Conservation (phyloP, 2,113 vertebrate genomes). For the Upupa epops region DNA sequence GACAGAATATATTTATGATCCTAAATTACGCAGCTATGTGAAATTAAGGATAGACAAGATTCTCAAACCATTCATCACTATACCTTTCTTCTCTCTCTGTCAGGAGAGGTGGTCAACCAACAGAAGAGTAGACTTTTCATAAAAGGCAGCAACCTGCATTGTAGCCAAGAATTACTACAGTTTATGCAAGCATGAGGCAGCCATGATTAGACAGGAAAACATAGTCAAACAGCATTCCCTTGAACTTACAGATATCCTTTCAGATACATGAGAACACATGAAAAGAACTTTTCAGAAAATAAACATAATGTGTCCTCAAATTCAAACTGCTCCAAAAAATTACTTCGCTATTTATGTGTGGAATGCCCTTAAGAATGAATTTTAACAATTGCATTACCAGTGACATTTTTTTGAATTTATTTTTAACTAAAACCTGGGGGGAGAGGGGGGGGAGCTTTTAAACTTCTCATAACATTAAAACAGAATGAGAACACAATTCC, state of each 20-base stretch:
- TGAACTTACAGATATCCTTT: not conserved
- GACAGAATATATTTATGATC: not conserved
- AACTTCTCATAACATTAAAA: too few relatives aligned
- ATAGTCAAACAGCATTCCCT: not conserved
- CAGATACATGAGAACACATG: not conserved
- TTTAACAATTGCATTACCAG: not conserved
- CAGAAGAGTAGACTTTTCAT: not conserved
- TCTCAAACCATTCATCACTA: not conserved
- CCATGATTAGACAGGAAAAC: not conserved
- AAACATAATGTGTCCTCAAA: not conserved
- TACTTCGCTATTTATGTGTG: not conserved
- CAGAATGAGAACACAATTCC: not conserved
- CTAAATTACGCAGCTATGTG: not conserved
- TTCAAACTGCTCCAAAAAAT: not conserved
- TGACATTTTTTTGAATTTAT: not conserved
- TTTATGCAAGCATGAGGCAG: not conserved
- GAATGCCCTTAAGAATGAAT: not conserved
- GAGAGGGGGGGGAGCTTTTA: not conserved
- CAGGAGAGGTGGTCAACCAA: not conserved
- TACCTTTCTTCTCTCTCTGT: not conserved
- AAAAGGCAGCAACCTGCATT: not conserved
- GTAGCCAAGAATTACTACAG: not conserved
- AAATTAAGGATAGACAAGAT: not conserved
- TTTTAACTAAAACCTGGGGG: not conserved
- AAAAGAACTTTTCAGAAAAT: not conserved